Conservation (phyloP, 2,888 invertebrate genomes). For the Callinectes sapidus region DNA sequence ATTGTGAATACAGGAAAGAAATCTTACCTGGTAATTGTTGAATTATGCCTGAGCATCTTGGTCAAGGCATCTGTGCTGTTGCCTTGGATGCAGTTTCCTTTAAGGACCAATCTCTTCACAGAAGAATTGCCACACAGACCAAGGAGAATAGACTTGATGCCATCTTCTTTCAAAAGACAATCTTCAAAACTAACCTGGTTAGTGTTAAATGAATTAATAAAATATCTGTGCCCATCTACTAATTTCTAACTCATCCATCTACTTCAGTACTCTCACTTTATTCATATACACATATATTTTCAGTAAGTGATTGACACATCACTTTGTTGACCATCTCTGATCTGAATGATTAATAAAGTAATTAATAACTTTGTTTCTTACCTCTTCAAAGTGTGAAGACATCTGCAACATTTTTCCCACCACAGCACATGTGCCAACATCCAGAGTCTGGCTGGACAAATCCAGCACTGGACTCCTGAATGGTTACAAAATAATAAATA, state of each 20-base stretch:
- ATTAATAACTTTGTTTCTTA: too few species aligned
- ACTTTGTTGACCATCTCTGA: too few species aligned
- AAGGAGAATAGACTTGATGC: conserved; percentile 60
- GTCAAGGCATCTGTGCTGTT: conserved; percentile 46
- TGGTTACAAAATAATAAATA: too few species aligned
- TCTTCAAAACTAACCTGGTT: conserved; percentile 67
- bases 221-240: background rate
- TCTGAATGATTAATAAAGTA: too few species aligned
- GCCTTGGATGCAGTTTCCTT: conserved; percentile 66
- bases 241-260: background rate
- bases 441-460: too few species aligned
- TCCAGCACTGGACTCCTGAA: too few species aligned
- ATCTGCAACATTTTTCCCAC: too few species aligned
- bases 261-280: too few species aligned
- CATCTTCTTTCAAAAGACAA: conserved; percentile 62
- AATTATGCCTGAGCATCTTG: conserved; percentile 57
- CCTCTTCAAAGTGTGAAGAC: too few species aligned
- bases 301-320: background rate
- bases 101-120: conserved; percentile 59
- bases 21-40: conserved; percentile 51
- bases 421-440: too few species aligned
- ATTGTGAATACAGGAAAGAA: background rate
- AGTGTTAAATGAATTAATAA: background rate
- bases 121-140: conserved; percentile 58
- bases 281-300: background rate